These are phyloP conservation scores for Ariolimax columbianus DNA, from an alignment of 2,888 invertebrate genomes.

Conservation along the genomic window DNA sequence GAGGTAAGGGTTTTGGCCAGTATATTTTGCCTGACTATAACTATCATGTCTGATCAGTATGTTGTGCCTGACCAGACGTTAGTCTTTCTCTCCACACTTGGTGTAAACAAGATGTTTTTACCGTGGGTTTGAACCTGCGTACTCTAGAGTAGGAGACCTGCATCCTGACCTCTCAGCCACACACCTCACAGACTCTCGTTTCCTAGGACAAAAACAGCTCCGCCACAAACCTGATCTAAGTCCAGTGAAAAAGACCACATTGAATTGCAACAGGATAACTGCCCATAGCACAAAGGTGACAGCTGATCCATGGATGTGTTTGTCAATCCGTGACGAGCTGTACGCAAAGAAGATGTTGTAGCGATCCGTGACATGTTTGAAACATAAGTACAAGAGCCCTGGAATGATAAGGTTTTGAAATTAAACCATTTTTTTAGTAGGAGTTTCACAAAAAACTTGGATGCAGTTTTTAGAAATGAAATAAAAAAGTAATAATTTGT, in stretches of 20 bases:
- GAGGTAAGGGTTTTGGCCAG: too few relatives aligned
- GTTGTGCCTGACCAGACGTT: too few relatives aligned
- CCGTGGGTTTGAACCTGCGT: too few relatives aligned
- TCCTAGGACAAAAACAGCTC: background rate
- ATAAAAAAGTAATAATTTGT: background rate
- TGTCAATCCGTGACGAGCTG: constrained; percentile 90
- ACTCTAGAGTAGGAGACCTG: too few relatives aligned
- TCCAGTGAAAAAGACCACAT: constrained; percentile 87
- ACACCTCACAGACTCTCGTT: background rate
- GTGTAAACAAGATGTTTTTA: too few relatives aligned
- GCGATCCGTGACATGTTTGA: constrained; percentile 95
- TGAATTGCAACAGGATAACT: constrained; percentile 87
- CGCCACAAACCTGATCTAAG: constrained; percentile 82
- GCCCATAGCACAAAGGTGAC: constrained; percentile 90
- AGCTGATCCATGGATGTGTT: constrained; percentile 90
- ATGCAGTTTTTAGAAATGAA: too few relatives aligned
- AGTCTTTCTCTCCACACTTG: too few relatives aligned
- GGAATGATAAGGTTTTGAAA: constrained; percentile 21
- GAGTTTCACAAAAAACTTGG: too few relatives aligned
- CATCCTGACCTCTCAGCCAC: too few relatives aligned
- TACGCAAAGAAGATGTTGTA: constrained; percentile 97
- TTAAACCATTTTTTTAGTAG: background rate
- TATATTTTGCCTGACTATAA: too few relatives aligned
- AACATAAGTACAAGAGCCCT: constrained; percentile 88
- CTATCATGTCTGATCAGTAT: too few relatives aligned